These are phyloP conservation scores for Junco hyemalis DNA, from an alignment of 2,113 vertebrate species.

Conservation along the genomic window DNA sequence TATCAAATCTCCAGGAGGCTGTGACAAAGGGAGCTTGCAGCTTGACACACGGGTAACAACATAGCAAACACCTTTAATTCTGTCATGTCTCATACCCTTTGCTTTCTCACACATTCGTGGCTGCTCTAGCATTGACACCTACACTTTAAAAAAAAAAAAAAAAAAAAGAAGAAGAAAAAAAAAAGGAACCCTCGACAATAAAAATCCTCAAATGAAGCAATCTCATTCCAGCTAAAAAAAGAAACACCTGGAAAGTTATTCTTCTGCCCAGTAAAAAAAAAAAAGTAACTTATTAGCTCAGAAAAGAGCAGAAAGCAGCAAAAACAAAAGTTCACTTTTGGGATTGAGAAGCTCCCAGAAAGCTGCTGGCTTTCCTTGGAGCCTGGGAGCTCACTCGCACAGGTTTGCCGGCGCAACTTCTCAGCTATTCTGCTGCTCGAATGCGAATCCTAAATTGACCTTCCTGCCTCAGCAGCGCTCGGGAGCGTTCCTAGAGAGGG, in stretches of 20 bases:
- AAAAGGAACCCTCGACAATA: slow-evolving; percentile 32
- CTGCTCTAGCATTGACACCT: slow-evolving; percentile 77
- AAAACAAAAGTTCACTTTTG: neutral
- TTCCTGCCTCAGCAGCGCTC: neutral
- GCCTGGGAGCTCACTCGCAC: neutral
- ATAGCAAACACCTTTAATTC: slow-evolving; percentile 89
- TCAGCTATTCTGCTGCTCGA: neutral
- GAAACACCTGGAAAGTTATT: slow-evolving; percentile 76
- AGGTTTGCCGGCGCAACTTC: slow-evolving; percentile 19
- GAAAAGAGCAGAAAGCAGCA: neutral
- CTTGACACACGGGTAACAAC: slow-evolving; percentile 82
- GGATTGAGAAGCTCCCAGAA: neutral
- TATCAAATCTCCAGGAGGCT: slow-evolving; percentile 82
- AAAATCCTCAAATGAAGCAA: slow-evolving; percentile 64
- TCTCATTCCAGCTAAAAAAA: slow-evolving; percentile 43
- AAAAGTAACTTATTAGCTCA: slow-evolving; percentile 4
- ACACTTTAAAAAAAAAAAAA: slow-evolving; percentile 30
- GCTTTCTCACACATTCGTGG: slow-evolving; percentile 80
- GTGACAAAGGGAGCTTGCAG: slow-evolving; percentile 79
- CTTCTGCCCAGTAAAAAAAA: slow-evolving; percentile 2
- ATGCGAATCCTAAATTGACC: slow-evolving; percentile 42
- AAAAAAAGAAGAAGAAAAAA: neutral
- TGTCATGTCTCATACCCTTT: slow-evolving; percentile 88
- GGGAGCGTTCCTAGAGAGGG: neutral
- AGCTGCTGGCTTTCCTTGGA: slow-evolving; percentile 1